These are phyloP conservation scores for Notamacropus eugenii DNA, from an alignment of 2,797 vertebrate species.

Conservation along the genomic window DNA sequence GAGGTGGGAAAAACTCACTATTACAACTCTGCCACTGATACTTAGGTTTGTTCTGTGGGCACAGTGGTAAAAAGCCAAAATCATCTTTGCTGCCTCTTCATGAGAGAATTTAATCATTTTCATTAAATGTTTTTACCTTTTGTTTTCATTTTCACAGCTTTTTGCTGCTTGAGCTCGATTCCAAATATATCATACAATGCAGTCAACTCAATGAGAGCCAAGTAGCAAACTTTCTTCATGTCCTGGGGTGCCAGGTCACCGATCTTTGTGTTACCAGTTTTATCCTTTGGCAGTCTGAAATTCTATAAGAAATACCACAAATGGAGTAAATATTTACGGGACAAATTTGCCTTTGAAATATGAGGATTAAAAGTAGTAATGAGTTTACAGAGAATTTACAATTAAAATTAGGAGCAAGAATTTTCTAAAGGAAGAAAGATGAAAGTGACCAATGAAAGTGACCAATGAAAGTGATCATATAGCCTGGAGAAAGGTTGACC, in stretches of 20 bases:
- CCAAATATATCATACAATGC: conserved; percentile 93
- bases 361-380: background rate
- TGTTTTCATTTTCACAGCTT: conserved; percentile 92
- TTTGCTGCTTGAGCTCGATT: conserved; percentile 94
- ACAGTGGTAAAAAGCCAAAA: background rate
- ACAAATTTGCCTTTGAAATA: background rate
- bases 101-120: conserved; percentile 34
- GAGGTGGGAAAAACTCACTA: background rate
- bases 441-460: background rate
- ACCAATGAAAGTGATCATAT: too few relatives aligned
- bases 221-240: conserved; percentile 93
- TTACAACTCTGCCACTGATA: background rate
- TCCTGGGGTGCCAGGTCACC: conserved; percentile 94
- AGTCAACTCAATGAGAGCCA: conserved; percentile 95
- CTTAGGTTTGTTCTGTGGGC: background rate
- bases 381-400: background rate
- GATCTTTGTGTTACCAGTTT: conserved; percentile 95
- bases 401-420: background rate
- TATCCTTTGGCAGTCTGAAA: conserved; percentile 93
- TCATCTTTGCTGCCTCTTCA: background rate
- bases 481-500: background rate
- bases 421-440: background rate
- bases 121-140: conserved; percentile 88
- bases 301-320: conserved; percentile 85
- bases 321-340: background rate